phyloP scores from a whole-genome alignment of 2,113 vertebrate species.

The Puntigrus tetrazona region DNA sequence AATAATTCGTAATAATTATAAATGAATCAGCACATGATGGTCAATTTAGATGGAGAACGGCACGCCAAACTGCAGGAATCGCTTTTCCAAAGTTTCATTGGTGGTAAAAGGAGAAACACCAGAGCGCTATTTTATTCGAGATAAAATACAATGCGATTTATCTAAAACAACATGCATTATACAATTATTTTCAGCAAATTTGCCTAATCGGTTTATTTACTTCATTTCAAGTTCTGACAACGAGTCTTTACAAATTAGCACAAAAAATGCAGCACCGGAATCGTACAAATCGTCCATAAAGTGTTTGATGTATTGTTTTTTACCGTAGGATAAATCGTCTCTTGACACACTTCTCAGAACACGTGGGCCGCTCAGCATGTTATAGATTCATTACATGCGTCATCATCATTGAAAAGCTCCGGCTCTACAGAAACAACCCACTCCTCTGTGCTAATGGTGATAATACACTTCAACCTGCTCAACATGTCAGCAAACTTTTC shows the following conservation, averaged over 20 bases:
- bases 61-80: neutral
- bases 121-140: neutral
- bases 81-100: neutral
- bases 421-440: constrained; percentile 9
- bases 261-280: neutral
- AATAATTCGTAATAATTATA: neutral
- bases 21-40: neutral
- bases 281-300: neutral
- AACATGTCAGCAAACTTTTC: constrained; percentile 19
- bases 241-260: neutral
- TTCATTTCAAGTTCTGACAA: neutral
- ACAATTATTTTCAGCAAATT: neutral
- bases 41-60: neutral
- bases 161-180: neutral
- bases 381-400: constrained; percentile 27
- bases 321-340: neutral
- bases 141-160: neutral
- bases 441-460: constrained; percentile 9
- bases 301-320: constrained; percentile 5
- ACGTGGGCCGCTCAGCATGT: constrained; percentile 27
- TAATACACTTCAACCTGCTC: constrained; percentile 20
- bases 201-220: neutral
- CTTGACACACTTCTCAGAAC: constrained; percentile 26
- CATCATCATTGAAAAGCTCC: constrained; percentile 20
- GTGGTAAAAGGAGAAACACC: neutral